Base-by-base conservation (phyloP, 2,113 vertebrate species). In the Mesitornis unicolor region DNA sequence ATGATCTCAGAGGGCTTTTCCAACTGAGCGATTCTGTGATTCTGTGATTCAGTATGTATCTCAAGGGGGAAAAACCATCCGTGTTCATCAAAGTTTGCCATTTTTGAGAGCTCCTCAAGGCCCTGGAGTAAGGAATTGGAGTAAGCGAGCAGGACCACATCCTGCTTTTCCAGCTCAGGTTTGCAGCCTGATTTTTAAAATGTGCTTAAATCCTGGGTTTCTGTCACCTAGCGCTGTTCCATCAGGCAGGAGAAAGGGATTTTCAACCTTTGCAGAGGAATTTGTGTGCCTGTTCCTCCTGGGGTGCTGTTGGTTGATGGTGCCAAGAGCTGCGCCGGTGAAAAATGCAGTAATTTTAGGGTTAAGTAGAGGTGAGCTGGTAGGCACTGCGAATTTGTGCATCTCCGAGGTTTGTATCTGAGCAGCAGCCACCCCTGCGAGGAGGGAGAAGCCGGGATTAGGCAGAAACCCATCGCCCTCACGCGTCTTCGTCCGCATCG, bases 401-500 rank as follows among this genome's bases (percentile, higher is more conserved):
- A 5, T 38, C 65, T n/a, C 4, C 0, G n/a, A 15, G 63, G 28
- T 21, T 14, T 51, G 42, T 31, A 13, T 47, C 31, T 14, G 7
- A n/a, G 84, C 70, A 43, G 31, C 65, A 71, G 38, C 38, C 36
- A 11, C 38, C n/a, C 26, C 64, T 67, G 45, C 0, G 13, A 77
- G 60, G 47, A 75, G 29, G 59, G 43, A 36, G 56, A 45, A 78
- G 10, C 20, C 7, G 71, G 68, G 83, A 59, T 90, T 67, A 63
- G 67, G 0, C 61, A 76, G 5, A 50, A 86, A 33, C 73, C 90
- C 48, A 1, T 79, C 2, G 3, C 57, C 74, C 51, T 54, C 59
- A 2, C 2, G 2, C 35, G 0, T 18, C 43, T 33, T 38, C n/a
- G 14, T 42, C 47, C 63, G 61, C 83, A 36, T 74, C 0, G 0